Evolutionary conservation across 2,797 vertebrate species (phyloP).

Genomic region (Antennarius maculatus): DNA sequence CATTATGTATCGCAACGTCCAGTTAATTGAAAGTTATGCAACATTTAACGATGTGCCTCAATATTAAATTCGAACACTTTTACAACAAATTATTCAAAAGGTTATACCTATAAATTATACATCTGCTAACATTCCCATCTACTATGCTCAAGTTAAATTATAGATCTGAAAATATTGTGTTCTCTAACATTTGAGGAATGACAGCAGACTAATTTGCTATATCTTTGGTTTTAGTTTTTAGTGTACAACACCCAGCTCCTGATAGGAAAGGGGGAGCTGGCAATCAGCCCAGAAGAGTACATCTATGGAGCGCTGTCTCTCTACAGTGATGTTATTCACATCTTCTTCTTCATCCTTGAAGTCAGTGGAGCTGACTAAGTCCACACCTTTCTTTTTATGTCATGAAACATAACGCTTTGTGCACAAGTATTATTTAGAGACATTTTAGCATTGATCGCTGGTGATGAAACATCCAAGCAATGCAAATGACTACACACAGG

Average conservation of each 20-base stretch:
- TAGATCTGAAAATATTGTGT: background rate
- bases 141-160: too few species aligned
- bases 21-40: background rate
- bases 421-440: slow-evolving; percentile 12
- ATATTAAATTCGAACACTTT: too few species aligned
- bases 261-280: slow-evolving; percentile 89
- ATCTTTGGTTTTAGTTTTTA: slow-evolving; percentile 82
- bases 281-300: slow-evolving; percentile 94
- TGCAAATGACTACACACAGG: background rate
- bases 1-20: background rate
- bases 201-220: background rate
- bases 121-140: too few species aligned
- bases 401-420: background rate
- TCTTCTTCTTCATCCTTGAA: slow-evolving; percentile 93
- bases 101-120: too few species aligned
- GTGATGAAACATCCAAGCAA: background rate
- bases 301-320: slow-evolving; percentile 91
- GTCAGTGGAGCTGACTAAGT: slow-evolving; percentile 81
- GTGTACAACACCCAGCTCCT: slow-evolving; percentile 95
- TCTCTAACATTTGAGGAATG: background rate
- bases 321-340: slow-evolving; percentile 92
- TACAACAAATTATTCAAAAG: too few species aligned
- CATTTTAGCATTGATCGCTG: background rate
- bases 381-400: background rate
- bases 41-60: background rate